Percentiles rank a stretch among this genome's conserved stretches.
phyloP scores from a whole-genome alignment of 1,140 invertebrate genomes.

The Sesamia nonagrioides region DNA sequence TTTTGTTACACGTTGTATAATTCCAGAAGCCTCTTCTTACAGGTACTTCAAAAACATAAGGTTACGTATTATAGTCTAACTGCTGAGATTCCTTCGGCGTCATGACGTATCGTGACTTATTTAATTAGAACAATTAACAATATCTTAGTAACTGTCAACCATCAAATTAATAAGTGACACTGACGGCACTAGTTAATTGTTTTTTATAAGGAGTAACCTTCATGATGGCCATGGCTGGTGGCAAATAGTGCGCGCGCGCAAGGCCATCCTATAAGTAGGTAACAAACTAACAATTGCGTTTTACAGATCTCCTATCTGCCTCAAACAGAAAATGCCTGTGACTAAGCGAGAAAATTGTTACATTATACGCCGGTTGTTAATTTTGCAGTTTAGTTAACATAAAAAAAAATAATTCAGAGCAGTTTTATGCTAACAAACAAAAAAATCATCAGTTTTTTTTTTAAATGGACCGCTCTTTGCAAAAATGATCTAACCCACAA shows the following conservation, averaged over 20 bases:
- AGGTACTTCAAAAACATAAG: not conserved
- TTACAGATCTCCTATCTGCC: constrained; percentile 19
- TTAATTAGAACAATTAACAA: constrained; percentile 8
- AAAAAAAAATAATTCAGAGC: no score
- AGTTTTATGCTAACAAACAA: not conserved
- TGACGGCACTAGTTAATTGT: not conserved
- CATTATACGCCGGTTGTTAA: constrained; percentile 4
- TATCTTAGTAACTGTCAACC: constrained; percentile 1
- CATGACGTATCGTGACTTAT: not conserved
- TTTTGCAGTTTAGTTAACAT: not conserved
- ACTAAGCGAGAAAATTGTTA: constrained; percentile 18
- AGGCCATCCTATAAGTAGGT: constrained; percentile 32
- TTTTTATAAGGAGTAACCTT: constrained; percentile 41
- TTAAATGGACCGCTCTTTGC: no score
- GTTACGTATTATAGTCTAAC: no score
- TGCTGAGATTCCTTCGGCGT: no score
- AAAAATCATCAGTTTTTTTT: no score
- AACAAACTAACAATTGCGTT: constrained; percentile 40
- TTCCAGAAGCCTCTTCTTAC: no score
- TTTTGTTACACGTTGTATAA: no score
- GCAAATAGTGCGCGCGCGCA: constrained; percentile 16
- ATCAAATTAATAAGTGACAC: constrained; percentile 17
- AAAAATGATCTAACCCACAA: no score
- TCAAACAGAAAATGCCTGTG: constrained; percentile 8
- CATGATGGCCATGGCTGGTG: constrained; percentile 7